Evolutionary conservation across 2,888 invertebrate genomes (phyloP), one percentile per base, ranked within the genome.

Genomic region (Aleiodes leptofemur): DNA sequence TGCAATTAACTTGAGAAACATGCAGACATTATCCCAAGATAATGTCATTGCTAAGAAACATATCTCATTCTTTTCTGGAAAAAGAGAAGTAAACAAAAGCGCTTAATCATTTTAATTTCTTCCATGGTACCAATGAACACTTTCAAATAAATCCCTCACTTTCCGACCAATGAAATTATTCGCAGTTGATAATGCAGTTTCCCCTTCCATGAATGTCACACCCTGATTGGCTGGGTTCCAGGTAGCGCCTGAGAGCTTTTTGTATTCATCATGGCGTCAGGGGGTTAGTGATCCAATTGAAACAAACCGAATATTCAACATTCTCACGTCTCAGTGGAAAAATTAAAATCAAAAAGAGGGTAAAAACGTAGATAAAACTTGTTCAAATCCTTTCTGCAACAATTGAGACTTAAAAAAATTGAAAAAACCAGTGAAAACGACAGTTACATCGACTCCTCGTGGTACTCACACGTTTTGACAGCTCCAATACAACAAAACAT

Each of bases 191-290:
- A 43, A 43, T 8, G 16, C 13, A 64, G 48, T 64, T 43, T 8
- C 13, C 14, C 14, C 16, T 55, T n/a, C 14, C n/a, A 7, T 55
- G 14, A 55, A n/a, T n/a, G 16, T 55, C 16, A 55, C 43, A 16
- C 23, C 23, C 23, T 23, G 23, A 64, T 48, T 48, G 64, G 48
- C 53, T 16, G 31, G 38, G 34, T 31, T 57, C 50, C 64, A 71
- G 56, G 16, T 72, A 48, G 48, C 69, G n/a, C 8, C 48, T 72
- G 50, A 77, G 68, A 66, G 72, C 48, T 29, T 79, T 23, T 85
- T 85, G 85, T 86, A 81, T 85, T 84, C 86, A 85, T 86, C 86
- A 88, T 88, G 88, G 88, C 87, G 82, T 84, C 86, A 75, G 85
- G 84, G 82, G 86, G 87, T 87, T 83, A 82, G 84, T 85, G 77